Conservation (phyloP, 2,797 vertebrate species). For the Diplodus puntazzo region DNA sequence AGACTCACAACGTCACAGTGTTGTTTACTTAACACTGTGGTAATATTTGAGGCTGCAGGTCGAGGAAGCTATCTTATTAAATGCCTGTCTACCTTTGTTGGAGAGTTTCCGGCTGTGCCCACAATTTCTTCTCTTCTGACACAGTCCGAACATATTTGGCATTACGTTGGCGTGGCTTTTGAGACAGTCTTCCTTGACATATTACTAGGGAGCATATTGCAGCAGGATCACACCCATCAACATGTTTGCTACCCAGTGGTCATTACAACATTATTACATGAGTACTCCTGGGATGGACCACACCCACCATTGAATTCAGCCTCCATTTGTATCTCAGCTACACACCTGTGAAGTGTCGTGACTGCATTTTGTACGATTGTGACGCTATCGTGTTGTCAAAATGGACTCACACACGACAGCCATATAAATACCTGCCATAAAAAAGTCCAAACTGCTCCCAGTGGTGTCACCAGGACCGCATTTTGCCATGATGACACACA, state of each 20-base stretch:
- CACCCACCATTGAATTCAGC: background rate
- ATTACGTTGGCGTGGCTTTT: background rate
- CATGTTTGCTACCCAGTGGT: too few relatives aligned
- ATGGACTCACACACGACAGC: background rate
- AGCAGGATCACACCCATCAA: background rate
- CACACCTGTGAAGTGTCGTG: background rate
- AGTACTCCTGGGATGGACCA: too few relatives aligned
- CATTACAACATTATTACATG: background rate
- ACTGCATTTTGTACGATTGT: background rate
- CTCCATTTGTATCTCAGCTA: background rate
- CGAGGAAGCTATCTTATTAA: background rate
- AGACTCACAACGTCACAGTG: background rate
- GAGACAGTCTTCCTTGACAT: background rate
- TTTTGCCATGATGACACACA: background rate
- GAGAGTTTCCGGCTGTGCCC: background rate
- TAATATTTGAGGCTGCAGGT: background rate
- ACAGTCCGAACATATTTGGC: background rate
- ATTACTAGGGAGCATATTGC: background rate
- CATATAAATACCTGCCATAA: background rate
- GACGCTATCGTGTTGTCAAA: background rate
- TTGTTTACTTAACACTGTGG: slow-evolving; percentile 13
- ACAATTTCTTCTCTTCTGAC: background rate
- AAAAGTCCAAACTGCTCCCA: background rate
- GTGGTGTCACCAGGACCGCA: background rate
- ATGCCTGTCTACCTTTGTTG: background rate